A percentile compares a stretch with the other conserved stretches of the same genome.
Conservation (phyloP, 1,140 invertebrate species). For the Cydia fagiglandana region DNA sequence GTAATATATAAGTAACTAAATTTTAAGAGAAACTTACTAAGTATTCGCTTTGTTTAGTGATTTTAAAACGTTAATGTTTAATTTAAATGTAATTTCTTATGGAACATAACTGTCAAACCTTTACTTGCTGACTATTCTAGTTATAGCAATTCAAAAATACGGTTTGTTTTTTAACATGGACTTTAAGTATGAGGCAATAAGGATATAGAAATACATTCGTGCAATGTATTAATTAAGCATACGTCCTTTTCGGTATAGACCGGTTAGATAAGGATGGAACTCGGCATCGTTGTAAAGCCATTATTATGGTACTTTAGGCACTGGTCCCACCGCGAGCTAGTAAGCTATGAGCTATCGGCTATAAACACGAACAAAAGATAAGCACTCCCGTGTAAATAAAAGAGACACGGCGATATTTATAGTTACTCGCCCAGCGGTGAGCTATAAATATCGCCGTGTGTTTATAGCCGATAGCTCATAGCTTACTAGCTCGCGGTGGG, state of each 20-base stretch:
- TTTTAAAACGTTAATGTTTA: slow-evolving; percentile 23
- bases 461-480: too few relatives aligned
- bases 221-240: background rate
- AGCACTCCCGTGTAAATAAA: too few relatives aligned
- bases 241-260: background rate
- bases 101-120: background rate
- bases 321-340: too few relatives aligned
- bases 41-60: slow-evolving; percentile 27
- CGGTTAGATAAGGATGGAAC: background rate
- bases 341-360: too few relatives aligned
- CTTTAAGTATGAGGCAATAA: background rate
- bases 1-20: slow-evolving; percentile 44
- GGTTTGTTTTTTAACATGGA: background rate
- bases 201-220: background rate
- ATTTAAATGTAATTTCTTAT: slow-evolving; percentile 14
- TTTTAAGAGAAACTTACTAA: slow-evolving; percentile 24
- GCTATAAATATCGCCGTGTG: too few relatives aligned
- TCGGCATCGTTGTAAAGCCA: background rate
- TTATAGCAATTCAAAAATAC: background rate
- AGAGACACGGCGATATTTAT: too few relatives aligned
- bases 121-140: background rate
- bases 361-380: too few relatives aligned
- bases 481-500: too few relatives aligned
- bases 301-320: background rate
- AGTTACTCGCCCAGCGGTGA: too few relatives aligned